phyloP scores from a whole-genome alignment of 2,797 vertebrate species.

The Danio tinwini region DNA sequence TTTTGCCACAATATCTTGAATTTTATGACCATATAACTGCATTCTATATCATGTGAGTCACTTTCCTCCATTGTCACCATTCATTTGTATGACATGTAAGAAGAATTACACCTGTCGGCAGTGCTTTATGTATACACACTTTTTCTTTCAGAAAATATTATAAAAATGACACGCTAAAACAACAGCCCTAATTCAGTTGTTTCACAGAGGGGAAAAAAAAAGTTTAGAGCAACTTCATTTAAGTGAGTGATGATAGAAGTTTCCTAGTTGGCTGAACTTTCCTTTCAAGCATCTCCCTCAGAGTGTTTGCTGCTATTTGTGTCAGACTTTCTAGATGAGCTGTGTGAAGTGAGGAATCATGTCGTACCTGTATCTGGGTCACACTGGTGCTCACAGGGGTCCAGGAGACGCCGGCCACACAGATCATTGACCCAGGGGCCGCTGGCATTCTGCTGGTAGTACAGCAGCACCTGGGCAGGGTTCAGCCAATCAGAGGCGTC shows the following conservation, averaged over 20 bases:
- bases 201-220: background rate
- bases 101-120: too few species aligned
- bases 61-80: too few species aligned
- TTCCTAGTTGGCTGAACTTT: background rate
- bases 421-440: slow-evolving; percentile 95
- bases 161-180: too few species aligned
- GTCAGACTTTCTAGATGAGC: slow-evolving; percentile 20
- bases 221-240: background rate
- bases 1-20: too few species aligned
- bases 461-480: slow-evolving; percentile 93
- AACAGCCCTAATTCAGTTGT: too few species aligned
- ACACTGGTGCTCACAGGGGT: slow-evolving; percentile 97
- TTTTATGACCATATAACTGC: too few species aligned
- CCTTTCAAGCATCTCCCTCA: background rate
- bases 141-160: too few species aligned
- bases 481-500: slow-evolving; percentile 98
- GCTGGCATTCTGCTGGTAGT: slow-evolving; percentile 97
- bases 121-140: too few species aligned
- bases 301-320: background rate
- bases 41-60: too few species aligned
- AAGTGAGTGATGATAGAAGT: background rate
- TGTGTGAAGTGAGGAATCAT: slow-evolving; percentile 12
- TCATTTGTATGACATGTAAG: too few species aligned
- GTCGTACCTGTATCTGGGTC: slow-evolving; percentile 91
- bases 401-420: slow-evolving; percentile 91